phyloP scores from a whole-genome alignment of 1,140 invertebrate genomes.

The Hirudo medicinalis region DNA sequence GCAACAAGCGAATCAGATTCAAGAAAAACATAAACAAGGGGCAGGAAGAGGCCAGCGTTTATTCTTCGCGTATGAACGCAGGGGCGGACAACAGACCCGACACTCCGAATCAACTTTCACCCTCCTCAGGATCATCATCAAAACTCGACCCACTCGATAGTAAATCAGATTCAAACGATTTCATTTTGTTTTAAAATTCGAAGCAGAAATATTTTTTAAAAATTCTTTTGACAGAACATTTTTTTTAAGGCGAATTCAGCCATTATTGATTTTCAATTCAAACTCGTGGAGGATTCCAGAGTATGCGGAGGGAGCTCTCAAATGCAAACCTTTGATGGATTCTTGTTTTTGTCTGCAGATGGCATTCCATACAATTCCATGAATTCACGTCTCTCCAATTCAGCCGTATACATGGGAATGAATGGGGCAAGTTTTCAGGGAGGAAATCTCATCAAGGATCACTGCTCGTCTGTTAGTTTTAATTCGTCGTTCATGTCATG shows the following conservation, averaged over 20 bases:
- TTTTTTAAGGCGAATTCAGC: not conserved
- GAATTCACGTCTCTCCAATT: not conserved
- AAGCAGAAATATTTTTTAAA: not conserved
- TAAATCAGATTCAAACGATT: not conserved
- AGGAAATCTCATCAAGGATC: constrained; percentile 8
- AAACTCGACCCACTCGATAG: constrained; percentile 11
- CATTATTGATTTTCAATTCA: constrained; percentile 4
- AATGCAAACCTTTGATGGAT: too few species aligned
- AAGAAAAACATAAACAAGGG: constrained; percentile 99
- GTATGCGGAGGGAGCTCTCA: too few species aligned
- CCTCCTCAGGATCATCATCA: constrained; percentile 7
- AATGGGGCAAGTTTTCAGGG: not conserved
- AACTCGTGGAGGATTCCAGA: not conserved
- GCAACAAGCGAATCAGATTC: constrained; percentile 98
- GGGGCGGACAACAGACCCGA: constrained; percentile 21
- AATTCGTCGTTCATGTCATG: too few species aligned
- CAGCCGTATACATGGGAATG: not conserved
- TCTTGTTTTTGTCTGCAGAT: not conserved
- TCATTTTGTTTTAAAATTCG: not conserved
- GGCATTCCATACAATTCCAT: constrained; percentile 12
- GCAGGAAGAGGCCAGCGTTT: constrained; percentile 73
- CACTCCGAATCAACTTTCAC: constrained; percentile 9
- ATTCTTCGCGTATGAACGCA: constrained; percentile 43
- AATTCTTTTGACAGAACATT: not conserved
- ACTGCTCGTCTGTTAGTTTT: constrained; percentile 9